A percentile compares a stretch with the other conserved stretches of the same genome.
phyloP scores from a whole-genome alignment of 2,113 vertebrate species.

The Trochalopteron elliotii region DNA sequence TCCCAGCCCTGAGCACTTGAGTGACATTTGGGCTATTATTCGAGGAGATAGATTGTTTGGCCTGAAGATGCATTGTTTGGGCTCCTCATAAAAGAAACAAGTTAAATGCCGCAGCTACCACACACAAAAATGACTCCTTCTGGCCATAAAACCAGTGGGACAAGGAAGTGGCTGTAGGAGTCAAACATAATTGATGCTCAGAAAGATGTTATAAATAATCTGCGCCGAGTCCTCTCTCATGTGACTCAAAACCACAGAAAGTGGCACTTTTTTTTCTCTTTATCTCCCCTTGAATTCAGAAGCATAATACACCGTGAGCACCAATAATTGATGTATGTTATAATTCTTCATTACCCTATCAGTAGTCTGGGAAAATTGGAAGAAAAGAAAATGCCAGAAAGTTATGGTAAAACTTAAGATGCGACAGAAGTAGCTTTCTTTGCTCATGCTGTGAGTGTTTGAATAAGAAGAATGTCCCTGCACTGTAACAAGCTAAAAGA shows the following conservation, averaged over 20 bases:
- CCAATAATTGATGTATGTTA: constrained; percentile 81
- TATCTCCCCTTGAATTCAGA: constrained; percentile 62
- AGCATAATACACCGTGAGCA: constrained; percentile 68
- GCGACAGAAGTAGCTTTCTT: constrained; percentile 85
- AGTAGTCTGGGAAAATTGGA: constrained; percentile 78
- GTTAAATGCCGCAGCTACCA: constrained; percentile 55
- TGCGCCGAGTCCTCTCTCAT: constrained; percentile 18
- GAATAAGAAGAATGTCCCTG: constrained; percentile 96
- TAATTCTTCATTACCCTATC: constrained; percentile 78
- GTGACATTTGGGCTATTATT: constrained; percentile 36
- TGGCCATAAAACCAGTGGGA: constrained; percentile 64
- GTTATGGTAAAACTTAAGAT: constrained; percentile 84
- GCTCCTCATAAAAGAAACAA: constrained; percentile 70
- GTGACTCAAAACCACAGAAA: constrained; percentile 71
- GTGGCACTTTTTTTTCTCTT: constrained; percentile 43
- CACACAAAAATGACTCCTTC: constrained; percentile 63
- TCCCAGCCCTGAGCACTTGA: constrained; percentile 39
- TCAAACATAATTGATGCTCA: constrained; percentile 68
- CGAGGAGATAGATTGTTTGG: constrained; percentile 58
- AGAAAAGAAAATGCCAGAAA: constrained; percentile 81
- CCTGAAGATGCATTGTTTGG: constrained; percentile 71
- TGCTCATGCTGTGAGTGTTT: constrained; percentile 95
- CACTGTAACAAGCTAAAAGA: constrained; percentile 97
- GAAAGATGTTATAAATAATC: constrained; percentile 74
- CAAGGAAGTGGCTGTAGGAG: constrained; percentile 64